phyloP scores from a whole-genome alignment of 2,888 invertebrate species.

The Cryptophagus acutangulus region DNA sequence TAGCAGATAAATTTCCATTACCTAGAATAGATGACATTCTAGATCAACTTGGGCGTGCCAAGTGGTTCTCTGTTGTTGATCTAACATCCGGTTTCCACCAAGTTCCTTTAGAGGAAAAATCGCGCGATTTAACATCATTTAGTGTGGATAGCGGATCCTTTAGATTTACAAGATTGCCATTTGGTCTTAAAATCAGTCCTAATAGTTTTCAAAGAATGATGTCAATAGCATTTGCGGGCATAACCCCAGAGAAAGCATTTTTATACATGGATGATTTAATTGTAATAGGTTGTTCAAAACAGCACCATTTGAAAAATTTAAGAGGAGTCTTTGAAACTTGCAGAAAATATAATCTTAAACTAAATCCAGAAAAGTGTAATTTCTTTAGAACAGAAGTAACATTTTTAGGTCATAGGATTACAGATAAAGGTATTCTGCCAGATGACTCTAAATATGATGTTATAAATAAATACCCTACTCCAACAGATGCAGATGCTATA shows the following conservation, averaged over 20 bases:
- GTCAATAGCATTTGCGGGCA: constrained; percentile 26
- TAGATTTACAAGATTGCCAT: constrained; percentile 23
- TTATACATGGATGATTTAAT: constrained; percentile 30
- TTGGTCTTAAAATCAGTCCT: constrained; percentile 25
- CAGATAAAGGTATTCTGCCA: constrained; percentile 8
- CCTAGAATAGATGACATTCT: constrained; percentile 23
- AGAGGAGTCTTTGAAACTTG: constrained; percentile 13
- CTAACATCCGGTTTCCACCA: constrained; percentile 20
- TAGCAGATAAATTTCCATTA: constrained; percentile 21
- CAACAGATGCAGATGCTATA: constrained; percentile 9
- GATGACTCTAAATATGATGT: constrained; percentile 8
- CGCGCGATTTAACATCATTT: constrained; percentile 23
- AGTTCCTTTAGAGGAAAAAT: constrained; percentile 17
- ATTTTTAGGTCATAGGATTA: constrained; percentile 15
- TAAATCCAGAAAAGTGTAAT: constrained; percentile 22
- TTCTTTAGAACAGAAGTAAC: constrained; percentile 23
- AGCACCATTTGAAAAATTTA: constrained; percentile 13
- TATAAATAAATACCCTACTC: constrained; percentile 10
- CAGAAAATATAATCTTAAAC: constrained; percentile 9
- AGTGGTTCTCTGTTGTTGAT: constrained; percentile 23
- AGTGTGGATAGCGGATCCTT: constrained; percentile 19
- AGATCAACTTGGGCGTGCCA: constrained; percentile 21
- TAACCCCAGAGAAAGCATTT: constrained; percentile 22
- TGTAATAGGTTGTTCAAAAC: constrained; percentile 22
- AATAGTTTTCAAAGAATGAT: constrained; percentile 30